Evolutionary conservation across 2,797 vertebrate species (phyloP), one percentile per base, ranked within the genome.

Genomic region (Cephalopachus bancanus): DNA sequence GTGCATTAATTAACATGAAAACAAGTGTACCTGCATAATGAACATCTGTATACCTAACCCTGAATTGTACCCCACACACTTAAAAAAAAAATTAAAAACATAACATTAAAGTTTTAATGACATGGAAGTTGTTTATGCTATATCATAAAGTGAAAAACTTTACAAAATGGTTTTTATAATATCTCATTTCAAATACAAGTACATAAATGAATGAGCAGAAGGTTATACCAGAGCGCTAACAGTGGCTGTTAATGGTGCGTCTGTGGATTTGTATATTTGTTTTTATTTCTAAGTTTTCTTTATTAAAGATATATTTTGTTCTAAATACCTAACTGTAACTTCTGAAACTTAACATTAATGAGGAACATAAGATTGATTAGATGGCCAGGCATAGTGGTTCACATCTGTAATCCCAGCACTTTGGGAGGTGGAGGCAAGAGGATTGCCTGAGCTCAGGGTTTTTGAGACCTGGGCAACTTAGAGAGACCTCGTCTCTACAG

Each of bases 321-420:
- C 17, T 93, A 79, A 75, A 10, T 79, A 44, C 59, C 20, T 93
- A 20, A 57, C 59, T 24, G 51, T 78, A 55, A n/a, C 64, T 89
- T 96, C 24, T 74, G 19, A 65, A 26, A 19, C 26, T 74, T 65
- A 72, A 49, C 28, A 72, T 89, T 92, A 88, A 44, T 83, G 72
- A 92, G 57, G 76, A 93, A 67, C 37, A n/a, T 37, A 84, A 91
- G 69, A 55, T 94, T 94, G 87, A 91, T 89, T 53, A 91, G 74
- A 20, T 90, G 10, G n/a, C n/a, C n/a, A n/a, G n/a, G n/a, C n/a
- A n/a, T n/a, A n/a, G n/a, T n/a, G n/a, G n/a, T n/a, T n/a, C n/a
- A n/a, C n/a, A n/a, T n/a, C n/a, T n/a, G n/a, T n/a, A n/a, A n/a
- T n/a, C n/a, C n/a, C n/a, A n/a, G n/a, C n/a, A n/a, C n/a, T n/a